Evolutionary conservation across 2,797 vertebrate genomes (phyloP).

Genomic region (Clangula hyemalis): DNA sequence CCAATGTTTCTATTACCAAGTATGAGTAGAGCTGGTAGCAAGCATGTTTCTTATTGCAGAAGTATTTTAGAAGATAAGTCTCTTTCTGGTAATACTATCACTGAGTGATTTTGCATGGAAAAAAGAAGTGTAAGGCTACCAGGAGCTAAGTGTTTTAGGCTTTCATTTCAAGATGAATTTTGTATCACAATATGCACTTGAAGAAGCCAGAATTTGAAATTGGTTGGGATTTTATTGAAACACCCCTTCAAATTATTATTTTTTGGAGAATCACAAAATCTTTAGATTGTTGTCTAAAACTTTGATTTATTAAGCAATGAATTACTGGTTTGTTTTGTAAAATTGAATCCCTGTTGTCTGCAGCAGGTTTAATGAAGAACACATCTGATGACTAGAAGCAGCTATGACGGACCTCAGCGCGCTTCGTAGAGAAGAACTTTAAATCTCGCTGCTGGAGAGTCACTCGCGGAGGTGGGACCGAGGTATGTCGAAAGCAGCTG

Average conservation of each 20-base stretch:
- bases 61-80: background rate
- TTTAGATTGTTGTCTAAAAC: background rate
- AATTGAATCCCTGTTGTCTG: background rate
- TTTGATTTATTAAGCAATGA: background rate
- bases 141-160: background rate
- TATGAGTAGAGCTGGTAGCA: background rate
- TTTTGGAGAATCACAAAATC: background rate
- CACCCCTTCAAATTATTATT: background rate
- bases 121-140: background rate
- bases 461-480: accelerated
- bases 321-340: background rate
- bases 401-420: accelerated
- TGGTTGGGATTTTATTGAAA: background rate
- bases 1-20: background rate
- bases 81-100: background rate
- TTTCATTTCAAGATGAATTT: background rate
- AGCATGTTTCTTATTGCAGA: background rate
- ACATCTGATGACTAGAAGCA: background rate
- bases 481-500: background rate
- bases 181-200: background rate
- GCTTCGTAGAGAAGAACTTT: too few species aligned
- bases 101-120: background rate
- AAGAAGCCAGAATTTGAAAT: background rate
- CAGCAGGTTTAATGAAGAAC: background rate
- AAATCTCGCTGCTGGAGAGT: background rate